Base-by-base conservation (phyloP, 1,140 invertebrate species). In the Globodera ellingtonae region DNA sequence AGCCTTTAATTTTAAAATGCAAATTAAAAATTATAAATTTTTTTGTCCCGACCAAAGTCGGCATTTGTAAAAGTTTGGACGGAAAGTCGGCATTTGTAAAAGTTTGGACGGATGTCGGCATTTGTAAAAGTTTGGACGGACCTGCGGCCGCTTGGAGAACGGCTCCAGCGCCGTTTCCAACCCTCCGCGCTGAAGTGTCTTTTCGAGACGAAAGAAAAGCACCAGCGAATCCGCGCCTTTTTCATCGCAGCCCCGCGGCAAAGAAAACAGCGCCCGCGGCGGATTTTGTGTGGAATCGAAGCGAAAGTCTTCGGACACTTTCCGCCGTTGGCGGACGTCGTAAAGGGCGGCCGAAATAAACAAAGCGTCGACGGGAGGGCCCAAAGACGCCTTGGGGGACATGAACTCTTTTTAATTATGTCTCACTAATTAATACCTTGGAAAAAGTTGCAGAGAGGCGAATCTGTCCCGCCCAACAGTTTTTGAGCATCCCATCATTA, bases 241-340 rank as follows among this genome's bases (percentile, higher is more conserved):
- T 81, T 46, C 35, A 79, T 21, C 62, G 65, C 56, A 82, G 3
- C 62, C 72, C 75, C 75, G 78, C 82, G 24, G 74, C 46, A 65
- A 48, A 75, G 52, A 75, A 15, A 75, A 80, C 74, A 15, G 50
- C 78, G 21, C 79, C 21, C 56, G 83, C 59, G 21, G 75, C 59
- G 18, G 80, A 56, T 50, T 83, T 76, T 5, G 75, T 71, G 13
- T 78, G 44, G 78, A 76, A 70, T 89, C 86, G 66, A 88, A 89
- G 72, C 89, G 79, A 47, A 88, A 88, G 18, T 83, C 84, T 80
- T 88, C 87, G 8, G 88, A 86, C 3, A 88, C 65, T 73, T 81
- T 81, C 62, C 75, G 79, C 47, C 77, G 83, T 10, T 76, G 65
- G 50, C 84, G 77, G 6, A 82, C 73, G 78, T 88, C 88, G 65